Conservation (phyloP, 1,140 invertebrate species). For the Arctopsyche grandis region DNA sequence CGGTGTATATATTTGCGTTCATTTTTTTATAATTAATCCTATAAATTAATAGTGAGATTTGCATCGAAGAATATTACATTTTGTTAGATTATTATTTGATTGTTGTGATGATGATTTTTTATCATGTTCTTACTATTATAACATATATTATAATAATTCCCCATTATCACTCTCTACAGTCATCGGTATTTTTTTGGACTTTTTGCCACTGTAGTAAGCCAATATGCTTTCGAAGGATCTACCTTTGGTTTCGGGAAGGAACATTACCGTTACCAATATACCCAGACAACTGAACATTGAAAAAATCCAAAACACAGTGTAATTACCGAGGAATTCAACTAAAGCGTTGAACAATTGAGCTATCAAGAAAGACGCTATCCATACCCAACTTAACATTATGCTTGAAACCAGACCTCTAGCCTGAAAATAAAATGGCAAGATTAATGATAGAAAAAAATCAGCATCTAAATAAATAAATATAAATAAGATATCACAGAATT, state of each 20-base stretch:
- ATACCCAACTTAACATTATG: conserved; percentile 38
- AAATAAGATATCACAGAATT: too few relatives aligned
- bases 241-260: conserved; percentile 50
- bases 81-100: too few relatives aligned
- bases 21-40: too few relatives aligned
- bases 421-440: conserved; percentile 31
- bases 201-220: conserved; percentile 29
- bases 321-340: conserved; percentile 4
- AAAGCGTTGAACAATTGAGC: conserved; percentile 33
- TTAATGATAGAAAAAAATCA: neutral
- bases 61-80: too few relatives aligned
- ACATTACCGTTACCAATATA: conserved; percentile 28
- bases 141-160: neutral
- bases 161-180: neutral
- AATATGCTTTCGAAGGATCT: conserved; percentile 41
- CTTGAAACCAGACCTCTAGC: conserved; percentile 37
- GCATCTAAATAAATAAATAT: too few relatives aligned
- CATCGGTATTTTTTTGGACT: neutral
- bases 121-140: neutral
- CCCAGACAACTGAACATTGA: neutral
- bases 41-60: too few relatives aligned
- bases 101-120: neutral
- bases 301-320: conserved; percentile 47
- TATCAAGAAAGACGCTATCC: conserved; percentile 45
- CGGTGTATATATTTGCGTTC: too few relatives aligned